A percentile compares a stretch with the other conserved stretches of the same genome.
phyloP scores from a whole-genome alignment of 1,140 invertebrate genomes.

The Linepithema humile region DNA sequence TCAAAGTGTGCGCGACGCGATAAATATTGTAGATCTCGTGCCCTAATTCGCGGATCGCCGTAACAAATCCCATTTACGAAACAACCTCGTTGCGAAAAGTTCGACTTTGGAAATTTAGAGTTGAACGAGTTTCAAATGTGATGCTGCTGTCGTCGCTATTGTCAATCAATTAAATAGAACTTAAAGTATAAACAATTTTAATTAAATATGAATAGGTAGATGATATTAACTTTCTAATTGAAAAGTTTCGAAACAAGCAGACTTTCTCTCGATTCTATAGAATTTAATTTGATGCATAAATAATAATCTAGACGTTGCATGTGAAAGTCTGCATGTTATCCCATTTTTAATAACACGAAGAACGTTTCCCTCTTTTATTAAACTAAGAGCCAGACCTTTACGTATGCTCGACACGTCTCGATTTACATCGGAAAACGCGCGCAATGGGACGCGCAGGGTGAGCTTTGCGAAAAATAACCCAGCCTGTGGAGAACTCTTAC shows the following conservation, averaged over 20 bases:
- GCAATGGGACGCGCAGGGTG: not conserved
- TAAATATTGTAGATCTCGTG: not conserved
- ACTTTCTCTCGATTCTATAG: not conserved
- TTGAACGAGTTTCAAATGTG: not conserved
- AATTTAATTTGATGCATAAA: conserved; percentile 12
- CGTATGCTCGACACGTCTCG: conserved; percentile 38
- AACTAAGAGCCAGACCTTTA: conserved; percentile 25
- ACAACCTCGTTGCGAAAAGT: not conserved
- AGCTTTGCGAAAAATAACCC: conserved; percentile 58
- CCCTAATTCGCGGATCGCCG: conserved; percentile 3
- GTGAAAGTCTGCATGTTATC: not conserved
- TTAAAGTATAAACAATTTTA: not conserved
- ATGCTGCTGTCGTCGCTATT: not conserved
- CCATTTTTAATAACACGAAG: conserved; percentile 14
- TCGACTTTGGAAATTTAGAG: not conserved
- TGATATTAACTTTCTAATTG: not conserved
- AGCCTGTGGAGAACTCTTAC: not conserved
- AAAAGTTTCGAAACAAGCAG: not conserved
- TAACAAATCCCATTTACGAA: not conserved
- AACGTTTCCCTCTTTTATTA: not conserved
- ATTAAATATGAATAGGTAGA: not conserved
- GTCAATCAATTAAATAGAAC: not conserved
- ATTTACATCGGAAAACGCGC: conserved; percentile 53
- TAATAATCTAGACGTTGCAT: not conserved
- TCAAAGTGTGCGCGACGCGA: not conserved